Conservation (phyloP, 2,888 invertebrate species). For the Rhamnusium bicolor region DNA sequence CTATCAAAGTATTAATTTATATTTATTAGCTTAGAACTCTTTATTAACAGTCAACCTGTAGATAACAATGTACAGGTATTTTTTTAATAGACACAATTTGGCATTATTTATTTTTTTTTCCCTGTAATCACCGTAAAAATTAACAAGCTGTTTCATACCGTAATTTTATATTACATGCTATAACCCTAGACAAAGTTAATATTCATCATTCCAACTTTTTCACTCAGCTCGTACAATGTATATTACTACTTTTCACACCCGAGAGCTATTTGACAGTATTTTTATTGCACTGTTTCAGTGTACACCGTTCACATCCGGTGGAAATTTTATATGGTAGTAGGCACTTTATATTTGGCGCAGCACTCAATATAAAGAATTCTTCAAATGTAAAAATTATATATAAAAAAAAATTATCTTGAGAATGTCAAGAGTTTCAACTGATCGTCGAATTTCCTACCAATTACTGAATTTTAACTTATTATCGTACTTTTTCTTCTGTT, state of each 20-base stretch:
- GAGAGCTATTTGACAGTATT: neutral
- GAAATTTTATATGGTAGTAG: neutral
- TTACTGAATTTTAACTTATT: neutral
- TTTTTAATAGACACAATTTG: too few species aligned
- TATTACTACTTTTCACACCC: neutral
- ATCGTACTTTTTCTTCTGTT: neutral
- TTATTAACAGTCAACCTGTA: too few species aligned
- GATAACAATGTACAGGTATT: too few species aligned
- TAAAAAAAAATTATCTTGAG: neutral
- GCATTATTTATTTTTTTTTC: too few species aligned
- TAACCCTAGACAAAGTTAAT: neutral
- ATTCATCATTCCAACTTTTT: neutral
- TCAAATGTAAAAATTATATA: neutral
- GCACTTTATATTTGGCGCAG: neutral
- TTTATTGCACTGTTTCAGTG: neutral
- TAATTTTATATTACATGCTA: neutral
- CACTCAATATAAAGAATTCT: neutral
- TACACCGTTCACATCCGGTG: neutral
- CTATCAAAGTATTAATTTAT: too few species aligned
- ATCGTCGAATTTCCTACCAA: neutral
- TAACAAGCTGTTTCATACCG: neutral
- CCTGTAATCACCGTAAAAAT: neutral
- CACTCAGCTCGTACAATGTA: neutral
- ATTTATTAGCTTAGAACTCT: too few species aligned
- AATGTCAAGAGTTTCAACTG: neutral